Base-by-base conservation (phyloP, 2,113 vertebrate genomes). In the Alligator sinensis region DNA sequence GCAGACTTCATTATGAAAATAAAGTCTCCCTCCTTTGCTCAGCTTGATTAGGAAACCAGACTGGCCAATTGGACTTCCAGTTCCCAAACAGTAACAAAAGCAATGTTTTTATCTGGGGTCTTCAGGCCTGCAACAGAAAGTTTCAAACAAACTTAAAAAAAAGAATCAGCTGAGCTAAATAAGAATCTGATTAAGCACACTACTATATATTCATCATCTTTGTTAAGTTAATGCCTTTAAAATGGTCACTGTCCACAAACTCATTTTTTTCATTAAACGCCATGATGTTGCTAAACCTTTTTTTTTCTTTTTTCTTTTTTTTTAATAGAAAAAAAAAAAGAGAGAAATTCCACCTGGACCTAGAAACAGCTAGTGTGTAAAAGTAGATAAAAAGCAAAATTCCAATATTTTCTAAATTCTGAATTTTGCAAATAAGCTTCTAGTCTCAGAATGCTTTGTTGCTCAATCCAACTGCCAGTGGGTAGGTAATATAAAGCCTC, bases 261-360 rank as follows among this genome's bases (percentile, higher is more conserved):
- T 11, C 6, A 2, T 22, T 72, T 38, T 38, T 38, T 38, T 72
- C 68, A 72, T 38, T 72, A 72, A 72, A 34, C 30, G 14, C 19
- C 38, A 27, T 83, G 92, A 17, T 88, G 30, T 75, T 68, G 75
- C 58, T 81, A 84, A 81, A 63, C 76, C 0, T 60, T 15, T 87
- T 91, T 0, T 76, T 60, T 15, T 87, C 89, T 0, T 76, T 84
- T 21, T 38, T n/a, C 66, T 38, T 38, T 38, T 38, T 84, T 21
- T 38, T 27, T 72, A 95, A 63, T 15, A 83, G 28, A 13, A 90
- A 60, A 22, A 30, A 6, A 61, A n/a, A n/a, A 34, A 34, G 34
- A 87, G 60, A 68, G 55, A 77, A 84, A 92, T 76, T 9, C 3
- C n/a, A 72, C 38, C 68, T 94, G 82, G 70, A 95, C 90, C 59